phyloP scores from a whole-genome alignment of 2,113 vertebrate species.

The Drymodes brunneopygia region DNA sequence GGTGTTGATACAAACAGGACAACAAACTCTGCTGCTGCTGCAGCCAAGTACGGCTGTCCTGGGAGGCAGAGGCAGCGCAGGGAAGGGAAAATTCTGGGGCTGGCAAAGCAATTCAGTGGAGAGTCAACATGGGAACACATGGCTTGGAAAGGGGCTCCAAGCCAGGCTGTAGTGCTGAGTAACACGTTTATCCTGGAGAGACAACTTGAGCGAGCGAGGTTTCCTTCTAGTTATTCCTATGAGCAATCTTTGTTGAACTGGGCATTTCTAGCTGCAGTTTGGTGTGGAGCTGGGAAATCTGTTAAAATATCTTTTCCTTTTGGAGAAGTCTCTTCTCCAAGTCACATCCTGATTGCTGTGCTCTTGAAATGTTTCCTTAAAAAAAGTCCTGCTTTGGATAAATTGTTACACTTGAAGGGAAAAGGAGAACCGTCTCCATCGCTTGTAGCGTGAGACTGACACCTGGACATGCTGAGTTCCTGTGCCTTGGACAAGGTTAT shows the following conservation, averaged over 20 bases:
- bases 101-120: neutral
- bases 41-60: neutral
- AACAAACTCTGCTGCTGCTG: neutral
- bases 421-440: neutral
- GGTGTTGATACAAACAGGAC: neutral
- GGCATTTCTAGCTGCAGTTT: neutral
- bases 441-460: neutral
- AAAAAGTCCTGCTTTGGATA: neutral
- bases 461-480: rapidly evolving
- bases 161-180: neutral
- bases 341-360: rapidly evolving
- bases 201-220: rapidly evolving
- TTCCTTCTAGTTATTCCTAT: neutral
- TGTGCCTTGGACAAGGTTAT: neutral
- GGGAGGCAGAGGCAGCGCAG: neutral
- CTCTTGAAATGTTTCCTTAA: neutral
- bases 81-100: neutral
- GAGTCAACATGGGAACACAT: neutral
- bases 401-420: rapidly evolving
- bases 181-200: neutral
- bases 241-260: neutral
- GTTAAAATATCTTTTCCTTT: neutral
- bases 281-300: neutral
- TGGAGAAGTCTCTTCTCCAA: neutral
- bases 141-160: neutral